Evolutionary conservation across 2,888 invertebrate genomes (phyloP).

Genomic region (Melieria omissa): DNA sequence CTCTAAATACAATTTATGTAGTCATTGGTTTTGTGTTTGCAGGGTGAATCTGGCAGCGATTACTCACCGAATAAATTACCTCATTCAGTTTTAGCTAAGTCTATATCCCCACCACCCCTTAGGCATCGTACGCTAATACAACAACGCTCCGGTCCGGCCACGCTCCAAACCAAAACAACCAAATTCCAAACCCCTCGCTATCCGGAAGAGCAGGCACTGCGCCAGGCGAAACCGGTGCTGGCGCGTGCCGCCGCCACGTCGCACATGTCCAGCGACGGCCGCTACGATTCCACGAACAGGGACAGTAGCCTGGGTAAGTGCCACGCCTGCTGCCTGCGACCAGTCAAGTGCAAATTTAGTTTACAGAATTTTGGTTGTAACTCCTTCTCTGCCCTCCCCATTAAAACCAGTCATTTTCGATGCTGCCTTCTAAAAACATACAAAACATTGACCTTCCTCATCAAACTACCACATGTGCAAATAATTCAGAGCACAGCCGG

Average conservation of each 20-base stretch:
- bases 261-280: conserved; percentile 52
- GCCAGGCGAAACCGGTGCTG: conserved; percentile 60
- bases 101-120: conserved; percentile 67
- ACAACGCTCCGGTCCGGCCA: conserved; percentile 66
- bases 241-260: conserved; percentile 55
- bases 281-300: conserved; percentile 60
- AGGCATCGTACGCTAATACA: conserved; percentile 67
- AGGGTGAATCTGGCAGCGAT: conserved; percentile 77
- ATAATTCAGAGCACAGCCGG: too few species aligned
- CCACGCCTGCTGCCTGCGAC: too few species aligned
- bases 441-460: not conserved
- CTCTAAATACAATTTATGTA: not conserved
- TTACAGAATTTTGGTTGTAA: not conserved
- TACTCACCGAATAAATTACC: conserved; percentile 72
- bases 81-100: conserved; percentile 67
- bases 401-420: conserved; percentile 43
- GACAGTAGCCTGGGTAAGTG: conserved; percentile 66
- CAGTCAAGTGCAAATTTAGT: too few species aligned
- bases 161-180: conserved; percentile 63
- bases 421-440: conserved; percentile 41
- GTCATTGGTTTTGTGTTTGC: not conserved
- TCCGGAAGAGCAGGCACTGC: conserved; percentile 65
- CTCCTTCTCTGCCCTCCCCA: conserved; percentile 26
- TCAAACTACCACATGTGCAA: not conserved
- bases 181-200: conserved; percentile 67